Percentiles rank a stretch among this genome's conserved stretches.
Conservation (phyloP, 2,888 invertebrate species). For the Megaustenia siamemsis region DNA sequence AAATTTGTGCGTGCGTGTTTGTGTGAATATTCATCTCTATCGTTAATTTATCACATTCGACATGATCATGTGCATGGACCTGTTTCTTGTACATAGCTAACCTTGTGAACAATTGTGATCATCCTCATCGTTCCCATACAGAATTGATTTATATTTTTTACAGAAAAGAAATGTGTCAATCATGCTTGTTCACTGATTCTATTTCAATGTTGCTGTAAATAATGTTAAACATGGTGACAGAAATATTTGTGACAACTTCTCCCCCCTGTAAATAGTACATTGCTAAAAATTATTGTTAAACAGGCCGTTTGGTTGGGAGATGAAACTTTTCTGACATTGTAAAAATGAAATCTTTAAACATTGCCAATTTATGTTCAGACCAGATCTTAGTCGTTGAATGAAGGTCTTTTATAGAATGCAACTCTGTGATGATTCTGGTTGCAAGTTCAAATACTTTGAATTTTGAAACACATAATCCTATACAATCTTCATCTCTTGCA, state of each 20-base stretch:
- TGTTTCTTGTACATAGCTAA: conserved; percentile 45
- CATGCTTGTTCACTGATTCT: conserved; percentile 46
- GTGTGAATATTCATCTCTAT: conserved; percentile 32
- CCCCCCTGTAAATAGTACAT: too few species aligned
- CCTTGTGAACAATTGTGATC: conserved; percentile 55
- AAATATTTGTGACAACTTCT: background rate
- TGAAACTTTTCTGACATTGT: too few species aligned
- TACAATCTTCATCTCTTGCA: too few species aligned
- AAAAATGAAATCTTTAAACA: too few species aligned
- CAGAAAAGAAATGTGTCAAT: conserved; percentile 34
- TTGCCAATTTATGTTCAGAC: too few species aligned
- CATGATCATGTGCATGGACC: conserved; percentile 25
- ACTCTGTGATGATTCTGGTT: too few species aligned
- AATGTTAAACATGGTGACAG: conserved; percentile 15
- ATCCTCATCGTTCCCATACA: conserved; percentile 51
- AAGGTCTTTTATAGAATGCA: too few species aligned
- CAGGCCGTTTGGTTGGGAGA: too few species aligned
- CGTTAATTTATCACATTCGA: conserved; percentile 39
- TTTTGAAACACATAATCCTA: too few species aligned
- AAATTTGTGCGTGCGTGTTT: background rate
- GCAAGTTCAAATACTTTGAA: too few species aligned
- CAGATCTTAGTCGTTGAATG: too few species aligned
- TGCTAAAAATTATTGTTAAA: too few species aligned
- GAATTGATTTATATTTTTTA: conserved; percentile 57
- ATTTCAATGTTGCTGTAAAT: conserved; percentile 50